Percentiles rank a stretch among this genome's conserved stretches.
These are phyloP conservation scores for Panulirus ornatus DNA, from an alignment of 1,140 invertebrate species.

Conservation along the genomic window DNA sequence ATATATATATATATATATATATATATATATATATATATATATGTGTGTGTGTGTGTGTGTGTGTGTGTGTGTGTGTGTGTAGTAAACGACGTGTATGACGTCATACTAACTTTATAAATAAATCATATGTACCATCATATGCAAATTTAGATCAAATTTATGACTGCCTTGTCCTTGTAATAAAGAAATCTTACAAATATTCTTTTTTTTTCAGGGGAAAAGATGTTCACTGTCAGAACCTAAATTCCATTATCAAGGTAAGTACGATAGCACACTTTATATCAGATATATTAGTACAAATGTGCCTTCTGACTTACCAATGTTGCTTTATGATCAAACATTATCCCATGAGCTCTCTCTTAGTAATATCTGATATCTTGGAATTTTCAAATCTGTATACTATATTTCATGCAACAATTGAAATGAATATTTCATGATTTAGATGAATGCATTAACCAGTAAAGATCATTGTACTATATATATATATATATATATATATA, in stretches of 20 bases:
- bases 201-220: slow-evolving; percentile 32
- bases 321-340: too few relatives aligned
- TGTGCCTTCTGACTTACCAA: too few relatives aligned
- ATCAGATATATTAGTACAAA: too few relatives aligned
- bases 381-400: not conserved
- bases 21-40: not conserved
- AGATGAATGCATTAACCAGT: not conserved
- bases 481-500: not conserved
- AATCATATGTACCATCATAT: not conserved
- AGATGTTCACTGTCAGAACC: slow-evolving; percentile 33
- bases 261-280: not conserved
- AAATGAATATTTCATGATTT: not conserved
- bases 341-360: too few relatives aligned
- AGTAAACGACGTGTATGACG: not conserved
- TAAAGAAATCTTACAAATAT: too few relatives aligned
- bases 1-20: not conserved
- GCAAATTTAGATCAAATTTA: too few relatives aligned
- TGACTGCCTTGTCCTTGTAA: not conserved
- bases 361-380: too few relatives aligned
- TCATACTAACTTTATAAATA: too few relatives aligned
- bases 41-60: too few relatives aligned
- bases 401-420: not conserved
- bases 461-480: not conserved
- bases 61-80: not conserved
- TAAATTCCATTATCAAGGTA: slow-evolving; percentile 33